Evolutionary conservation across 2,113 vertebrate species (phyloP).

Genomic region (Lophotis ruficrista): DNA sequence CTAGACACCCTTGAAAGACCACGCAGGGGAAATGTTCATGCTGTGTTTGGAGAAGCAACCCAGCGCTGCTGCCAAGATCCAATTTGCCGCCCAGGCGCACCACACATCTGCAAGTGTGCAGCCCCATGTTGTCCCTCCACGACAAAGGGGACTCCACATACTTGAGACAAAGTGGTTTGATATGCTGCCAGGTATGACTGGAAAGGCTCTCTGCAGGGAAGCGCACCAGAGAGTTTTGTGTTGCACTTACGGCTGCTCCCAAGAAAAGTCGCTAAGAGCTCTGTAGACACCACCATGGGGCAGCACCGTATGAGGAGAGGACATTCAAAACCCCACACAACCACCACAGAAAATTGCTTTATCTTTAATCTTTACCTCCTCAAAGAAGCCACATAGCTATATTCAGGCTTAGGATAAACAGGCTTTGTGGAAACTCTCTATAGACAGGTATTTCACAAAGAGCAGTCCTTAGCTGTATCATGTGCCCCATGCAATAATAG

Average conservation of each 20-base stretch:
- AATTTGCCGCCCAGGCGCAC: background rate
- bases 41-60: background rate
- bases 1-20: background rate
- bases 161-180: background rate
- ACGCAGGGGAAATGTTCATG: rapidly evolving
- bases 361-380: background rate
- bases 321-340: background rate
- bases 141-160: background rate
- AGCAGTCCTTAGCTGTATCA: background rate
- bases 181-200: background rate
- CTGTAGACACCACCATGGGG: background rate
- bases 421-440: background rate
- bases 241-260: rapidly evolving
- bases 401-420: background rate
- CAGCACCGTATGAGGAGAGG: background rate
- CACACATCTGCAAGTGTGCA: background rate
- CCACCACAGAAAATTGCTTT: background rate
- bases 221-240: background rate
- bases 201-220: background rate
- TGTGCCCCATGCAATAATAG: background rate
- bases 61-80: background rate
- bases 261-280: background rate
- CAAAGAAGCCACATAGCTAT: background rate
- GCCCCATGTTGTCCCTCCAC: background rate
- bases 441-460: background rate